Conservation (phyloP, 1,140 invertebrate species). For the Semibalanus balanoides region DNA sequence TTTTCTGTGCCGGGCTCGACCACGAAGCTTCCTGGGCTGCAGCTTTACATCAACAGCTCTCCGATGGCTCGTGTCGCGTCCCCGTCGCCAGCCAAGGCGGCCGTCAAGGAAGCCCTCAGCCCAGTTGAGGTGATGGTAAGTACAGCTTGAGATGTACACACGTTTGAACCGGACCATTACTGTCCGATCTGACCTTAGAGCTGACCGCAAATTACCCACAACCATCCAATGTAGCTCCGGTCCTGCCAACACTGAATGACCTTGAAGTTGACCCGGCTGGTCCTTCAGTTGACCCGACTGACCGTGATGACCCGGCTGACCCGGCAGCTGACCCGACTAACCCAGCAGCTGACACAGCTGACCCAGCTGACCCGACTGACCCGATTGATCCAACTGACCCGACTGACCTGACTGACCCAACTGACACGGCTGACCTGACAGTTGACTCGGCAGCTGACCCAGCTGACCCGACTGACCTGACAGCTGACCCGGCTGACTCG, state of each 20-base stretch:
- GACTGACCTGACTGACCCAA: no score
- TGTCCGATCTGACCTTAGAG: not conserved
- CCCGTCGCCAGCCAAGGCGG: not conserved
- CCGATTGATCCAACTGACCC: no score
- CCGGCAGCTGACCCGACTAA: no score
- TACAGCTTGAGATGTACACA: not conserved
- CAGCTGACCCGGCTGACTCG: no score
- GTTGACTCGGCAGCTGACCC: no score
- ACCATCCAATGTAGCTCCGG: not conserved
- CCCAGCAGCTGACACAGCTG: no score
- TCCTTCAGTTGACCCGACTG: no score
- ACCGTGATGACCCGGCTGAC: no score
- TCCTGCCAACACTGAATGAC: not conserved
- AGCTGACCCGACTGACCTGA: no score
- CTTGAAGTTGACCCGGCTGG: no score
- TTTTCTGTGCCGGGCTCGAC: not conserved
- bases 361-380: no score
- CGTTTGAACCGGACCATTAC: not conserved
- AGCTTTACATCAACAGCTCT: not conserved
- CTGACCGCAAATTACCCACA: not conserved
- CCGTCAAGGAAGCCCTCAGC: not conserved
- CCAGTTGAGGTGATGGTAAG: not conserved
- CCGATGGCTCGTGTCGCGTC: not conserved
- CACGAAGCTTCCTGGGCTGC: not conserved
- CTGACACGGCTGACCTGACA: no score